Percentiles rank a stretch among this genome's conserved stretches.
These are phyloP conservation scores for Noctua janthina DNA, from an alignment of 2,888 invertebrate species.

Conservation along the genomic window DNA sequence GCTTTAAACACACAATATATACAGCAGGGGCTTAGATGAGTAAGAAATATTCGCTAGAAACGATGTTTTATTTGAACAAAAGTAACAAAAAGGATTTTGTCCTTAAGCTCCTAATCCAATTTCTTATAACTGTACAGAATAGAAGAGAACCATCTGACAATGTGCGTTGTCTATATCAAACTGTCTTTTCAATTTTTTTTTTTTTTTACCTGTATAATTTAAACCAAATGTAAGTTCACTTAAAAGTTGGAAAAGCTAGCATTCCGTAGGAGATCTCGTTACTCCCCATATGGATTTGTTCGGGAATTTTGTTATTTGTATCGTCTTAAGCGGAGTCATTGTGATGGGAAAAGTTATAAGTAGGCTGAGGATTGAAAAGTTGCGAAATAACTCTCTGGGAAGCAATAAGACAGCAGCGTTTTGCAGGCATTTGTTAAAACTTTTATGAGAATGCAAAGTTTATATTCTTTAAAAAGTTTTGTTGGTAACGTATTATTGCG, in stretches of 20 bases:
- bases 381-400: constrained; percentile 79
- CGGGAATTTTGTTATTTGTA: constrained; percentile 81
- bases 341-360: constrained; percentile 87
- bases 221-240: constrained; percentile 67
- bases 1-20: constrained; percentile 6
- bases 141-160: constrained; percentile 22
- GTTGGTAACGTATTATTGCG: constrained; percentile 59
- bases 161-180: constrained; percentile 18
- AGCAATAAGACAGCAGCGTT: constrained; percentile 79
- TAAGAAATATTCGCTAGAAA: constrained; percentile 18
- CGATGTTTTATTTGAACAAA: constrained; percentile 23
- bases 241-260: constrained; percentile 66
- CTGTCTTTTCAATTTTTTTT: constrained; percentile 35
- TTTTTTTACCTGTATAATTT: constrained; percentile 47
- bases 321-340: constrained; percentile 82
- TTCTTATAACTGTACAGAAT: constrained; percentile 9
- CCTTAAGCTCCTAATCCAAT: constrained; percentile 26
- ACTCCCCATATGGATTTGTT: constrained; percentile 74
- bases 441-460: constrained; percentile 71
- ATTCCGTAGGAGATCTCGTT: constrained; percentile 71
- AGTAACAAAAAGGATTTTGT: constrained; percentile 15
- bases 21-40: background rate
- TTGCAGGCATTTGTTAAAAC: constrained; percentile 82
- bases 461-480: constrained; percentile 69
- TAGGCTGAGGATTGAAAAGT: constrained; percentile 83